Percentiles rank a stretch among this genome's conserved stretches.
Evolutionary conservation across 1,140 invertebrate genomes (phyloP).

Genomic region (Adelges cooleyi): DNA sequence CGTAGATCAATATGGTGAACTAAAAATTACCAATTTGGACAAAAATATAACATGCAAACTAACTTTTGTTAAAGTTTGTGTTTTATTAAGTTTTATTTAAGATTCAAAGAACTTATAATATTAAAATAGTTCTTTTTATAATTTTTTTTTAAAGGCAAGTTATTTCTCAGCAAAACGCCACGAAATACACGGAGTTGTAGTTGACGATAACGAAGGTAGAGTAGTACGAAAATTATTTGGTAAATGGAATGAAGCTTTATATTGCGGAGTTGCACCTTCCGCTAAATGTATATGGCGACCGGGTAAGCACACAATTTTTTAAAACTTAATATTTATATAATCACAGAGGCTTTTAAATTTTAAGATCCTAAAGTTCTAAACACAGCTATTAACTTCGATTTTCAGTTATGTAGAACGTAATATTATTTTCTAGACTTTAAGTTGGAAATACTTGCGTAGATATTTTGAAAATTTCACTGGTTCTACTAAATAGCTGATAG

Average conservation of each 20-base stretch:
- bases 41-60: constrained; percentile 57
- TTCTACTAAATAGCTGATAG: too few relatives aligned
- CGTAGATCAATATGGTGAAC: constrained; percentile 78
- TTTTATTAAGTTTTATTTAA: too few relatives aligned
- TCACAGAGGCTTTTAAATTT: too few relatives aligned
- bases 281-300: constrained; percentile 65
- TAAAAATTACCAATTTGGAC: constrained; percentile 47
- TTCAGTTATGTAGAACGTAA: neutral
- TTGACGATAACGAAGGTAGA: constrained; percentile 45
- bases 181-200: constrained; percentile 60
- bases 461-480: too few relatives aligned
- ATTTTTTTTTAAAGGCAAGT: constrained; percentile 57
- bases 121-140: neutral
- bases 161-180: constrained; percentile 68
- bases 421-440: too few relatives aligned
- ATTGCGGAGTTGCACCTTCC: constrained; percentile 58
- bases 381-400: too few relatives aligned
- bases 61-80: constrained; percentile 62
- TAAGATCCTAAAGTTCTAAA: too few relatives aligned
- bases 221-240: constrained; percentile 56
- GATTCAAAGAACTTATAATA: too few relatives aligned
- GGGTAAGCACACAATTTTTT: constrained; percentile 31
- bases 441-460: too few relatives aligned
- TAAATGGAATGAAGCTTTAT: constrained; percentile 71
- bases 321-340: too few relatives aligned